Base-by-base conservation (phyloP, 1,140 invertebrate genomes). In the Trichonephila inaurata region DNA sequence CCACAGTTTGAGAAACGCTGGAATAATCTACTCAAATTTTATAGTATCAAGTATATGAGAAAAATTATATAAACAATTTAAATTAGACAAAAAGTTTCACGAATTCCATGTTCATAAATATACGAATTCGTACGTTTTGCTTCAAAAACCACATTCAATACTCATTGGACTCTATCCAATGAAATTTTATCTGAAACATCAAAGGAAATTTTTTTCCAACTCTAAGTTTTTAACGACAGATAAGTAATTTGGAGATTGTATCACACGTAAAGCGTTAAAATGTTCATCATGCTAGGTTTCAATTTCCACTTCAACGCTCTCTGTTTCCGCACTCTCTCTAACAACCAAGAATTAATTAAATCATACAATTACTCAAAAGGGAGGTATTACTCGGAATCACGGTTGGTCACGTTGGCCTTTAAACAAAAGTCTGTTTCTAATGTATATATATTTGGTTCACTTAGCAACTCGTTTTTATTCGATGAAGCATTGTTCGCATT, bases 241-340 rank as follows among this genome's bases (percentile, higher is more conserved):
- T 28, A 72, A n/a, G 14, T 33, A 72, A 40, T 77, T 77, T 77
- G 33, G 28, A 77, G 16, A 16, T 28, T 24, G 12, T 77, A 77
- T 33, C 24, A 33, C 24, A 77, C 12, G 72, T 40, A 40, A 77
- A 21, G 72, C 72, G 72, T 77, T 77, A 77, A 77, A 77, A 77
- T 77, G 72, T 77, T 77, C 72, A 77, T 77, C 72, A 77, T 77
- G 72, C 24, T 77, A 77, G 28, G 18, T 72, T 77, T 77, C 33
- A 24, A 77, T 40, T 77, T 77, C 72, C 72, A 77, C 72, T 40
- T 77, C 69, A 28, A 77, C 72, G 72, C 72, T 40, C 72, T 16
- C 28, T 33, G 72, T 77, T 77, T 77, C 72, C 28, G 28, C 28
- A 77, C 72, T n/a, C n/a, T n/a, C n/a, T n/a, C n/a, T 28, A 77